Conservation (phyloP, 2,797 vertebrate species). For the Todus mexicanus region DNA sequence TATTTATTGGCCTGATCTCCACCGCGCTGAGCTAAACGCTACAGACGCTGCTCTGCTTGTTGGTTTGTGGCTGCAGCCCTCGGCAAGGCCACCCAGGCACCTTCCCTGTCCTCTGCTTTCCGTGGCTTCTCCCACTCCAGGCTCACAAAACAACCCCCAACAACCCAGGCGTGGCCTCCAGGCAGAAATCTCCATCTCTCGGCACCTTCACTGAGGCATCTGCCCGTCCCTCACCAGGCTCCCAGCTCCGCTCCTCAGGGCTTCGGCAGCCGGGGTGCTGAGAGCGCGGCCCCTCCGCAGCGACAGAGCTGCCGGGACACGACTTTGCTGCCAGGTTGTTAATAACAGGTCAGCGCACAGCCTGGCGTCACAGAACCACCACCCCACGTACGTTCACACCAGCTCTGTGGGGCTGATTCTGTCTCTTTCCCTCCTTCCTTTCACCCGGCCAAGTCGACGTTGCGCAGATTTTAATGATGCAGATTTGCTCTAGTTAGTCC, state of each 20-base stretch:
- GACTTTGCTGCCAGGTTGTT: neutral
- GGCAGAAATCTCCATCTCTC: neutral
- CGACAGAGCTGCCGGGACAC: neutral
- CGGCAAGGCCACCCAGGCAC: neutral
- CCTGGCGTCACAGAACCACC: neutral
- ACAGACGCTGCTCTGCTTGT: accelerated
- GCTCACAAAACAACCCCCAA: too few species aligned
- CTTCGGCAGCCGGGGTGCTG: neutral
- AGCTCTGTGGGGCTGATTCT: neutral
- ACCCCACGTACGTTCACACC: neutral
- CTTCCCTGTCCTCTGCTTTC: neutral
- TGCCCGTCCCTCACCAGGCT: neutral
- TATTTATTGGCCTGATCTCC: neutral
- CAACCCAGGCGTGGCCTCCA: neutral
- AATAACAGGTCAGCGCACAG: neutral
- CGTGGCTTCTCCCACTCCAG: neutral
- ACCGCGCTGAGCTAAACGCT: neutral
- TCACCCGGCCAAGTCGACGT: neutral
- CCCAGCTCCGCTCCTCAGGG: too few species aligned
- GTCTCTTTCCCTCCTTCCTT: neutral
- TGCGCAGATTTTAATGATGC: neutral
- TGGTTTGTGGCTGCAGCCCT: neutral
- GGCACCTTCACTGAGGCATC: neutral
- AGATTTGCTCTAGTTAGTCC: neutral
- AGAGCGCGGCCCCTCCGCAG: neutral